These are phyloP conservation scores for Manis crassicaudata DNA, from an alignment of 2,797 vertebrate genomes.

Conservation along the genomic window DNA sequence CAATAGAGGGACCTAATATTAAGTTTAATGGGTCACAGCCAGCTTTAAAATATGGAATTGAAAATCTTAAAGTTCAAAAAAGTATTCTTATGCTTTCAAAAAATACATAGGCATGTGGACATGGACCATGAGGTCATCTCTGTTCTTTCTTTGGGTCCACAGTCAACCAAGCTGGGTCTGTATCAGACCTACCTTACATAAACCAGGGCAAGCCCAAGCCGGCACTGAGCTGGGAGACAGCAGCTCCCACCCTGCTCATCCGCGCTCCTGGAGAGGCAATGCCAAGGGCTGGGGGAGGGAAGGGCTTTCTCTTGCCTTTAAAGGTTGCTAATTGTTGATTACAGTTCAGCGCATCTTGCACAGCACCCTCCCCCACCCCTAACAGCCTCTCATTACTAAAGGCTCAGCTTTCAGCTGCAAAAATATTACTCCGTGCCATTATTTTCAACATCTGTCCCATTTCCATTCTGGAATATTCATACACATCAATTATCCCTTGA, in stretches of 20 bases:
- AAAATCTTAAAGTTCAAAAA: conserved; percentile 10
- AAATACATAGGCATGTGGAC: not conserved
- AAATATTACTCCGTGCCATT: conserved; percentile 83
- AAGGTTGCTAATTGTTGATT: conserved; percentile 80
- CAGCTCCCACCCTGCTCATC: not conserved
- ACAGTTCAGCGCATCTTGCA: conserved; percentile 66
- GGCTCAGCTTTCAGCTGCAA: conserved; percentile 76
- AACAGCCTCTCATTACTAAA: conserved; percentile 66
- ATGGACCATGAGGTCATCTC: not conserved
- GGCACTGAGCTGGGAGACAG: not conserved
- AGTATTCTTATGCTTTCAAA: not conserved
- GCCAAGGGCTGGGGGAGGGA: not conserved
- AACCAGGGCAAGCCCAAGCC: not conserved
- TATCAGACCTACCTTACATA: not conserved
- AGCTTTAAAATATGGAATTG: conserved; percentile 28
- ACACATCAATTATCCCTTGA: conserved; percentile 80
- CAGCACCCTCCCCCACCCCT: conserved; percentile 66
- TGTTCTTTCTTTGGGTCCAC: not conserved
- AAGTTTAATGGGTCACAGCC: conserved; percentile 1
- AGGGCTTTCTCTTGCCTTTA: conserved; percentile 1
- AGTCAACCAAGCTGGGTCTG: not conserved
- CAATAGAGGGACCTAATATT: not conserved
- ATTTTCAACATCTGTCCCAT: conserved; percentile 84
- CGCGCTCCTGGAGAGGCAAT: not conserved
- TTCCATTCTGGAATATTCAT: conserved; percentile 84